Evolutionary conservation across 2,888 invertebrate genomes (phyloP).

Genomic region (Operophtera brumata): DNA sequence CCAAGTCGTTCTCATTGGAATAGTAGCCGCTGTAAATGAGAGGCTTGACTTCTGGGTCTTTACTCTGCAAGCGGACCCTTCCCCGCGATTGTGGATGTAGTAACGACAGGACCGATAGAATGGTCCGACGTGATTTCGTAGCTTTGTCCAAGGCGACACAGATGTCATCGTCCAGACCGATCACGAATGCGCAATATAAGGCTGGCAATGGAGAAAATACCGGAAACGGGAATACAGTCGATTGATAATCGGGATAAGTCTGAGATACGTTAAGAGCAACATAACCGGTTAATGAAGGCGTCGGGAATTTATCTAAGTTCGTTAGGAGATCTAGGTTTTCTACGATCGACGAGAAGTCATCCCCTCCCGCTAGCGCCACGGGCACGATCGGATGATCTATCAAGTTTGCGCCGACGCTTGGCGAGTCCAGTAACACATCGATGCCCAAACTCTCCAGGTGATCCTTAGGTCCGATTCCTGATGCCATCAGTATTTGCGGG

Average conservation of each 20-base stretch:
- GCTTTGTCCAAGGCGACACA: slow-evolving; percentile 35
- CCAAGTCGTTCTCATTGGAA: slow-evolving; percentile 39
- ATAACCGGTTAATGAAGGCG: slow-evolving; percentile 43
- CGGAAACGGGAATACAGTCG: slow-evolving; percentile 37
- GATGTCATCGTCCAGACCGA: slow-evolving; percentile 31
- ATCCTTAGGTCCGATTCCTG: slow-evolving; percentile 50
- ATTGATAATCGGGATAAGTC: slow-evolving; percentile 50
- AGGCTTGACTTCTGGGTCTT: slow-evolving; percentile 39
- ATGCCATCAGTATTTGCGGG: slow-evolving; percentile 55
- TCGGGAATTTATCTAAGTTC: slow-evolving; percentile 38
- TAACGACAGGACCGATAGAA: slow-evolving; percentile 33
- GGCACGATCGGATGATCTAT: slow-evolving; percentile 46
- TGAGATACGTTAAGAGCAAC: slow-evolving; percentile 41
- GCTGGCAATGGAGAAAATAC: slow-evolving; percentile 32
- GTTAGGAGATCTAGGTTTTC: slow-evolving; percentile 35
- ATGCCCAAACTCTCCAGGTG: slow-evolving; percentile 45
- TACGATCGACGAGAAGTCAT: slow-evolving; percentile 23
- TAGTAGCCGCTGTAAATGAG: slow-evolving; percentile 40
- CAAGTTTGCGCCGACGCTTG: slow-evolving; percentile 49
- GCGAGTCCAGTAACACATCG: slow-evolving; percentile 38
- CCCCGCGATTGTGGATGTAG: slow-evolving; percentile 51
- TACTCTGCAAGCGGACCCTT: slow-evolving; percentile 36
- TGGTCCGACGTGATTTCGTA: slow-evolving; percentile 26
- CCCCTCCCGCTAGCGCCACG: slow-evolving; percentile 35
- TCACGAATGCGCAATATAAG: slow-evolving; percentile 5